Evolutionary conservation across 2,797 vertebrate genomes (phyloP).

Genomic region (Hyperoplus lanceolatus): DNA sequence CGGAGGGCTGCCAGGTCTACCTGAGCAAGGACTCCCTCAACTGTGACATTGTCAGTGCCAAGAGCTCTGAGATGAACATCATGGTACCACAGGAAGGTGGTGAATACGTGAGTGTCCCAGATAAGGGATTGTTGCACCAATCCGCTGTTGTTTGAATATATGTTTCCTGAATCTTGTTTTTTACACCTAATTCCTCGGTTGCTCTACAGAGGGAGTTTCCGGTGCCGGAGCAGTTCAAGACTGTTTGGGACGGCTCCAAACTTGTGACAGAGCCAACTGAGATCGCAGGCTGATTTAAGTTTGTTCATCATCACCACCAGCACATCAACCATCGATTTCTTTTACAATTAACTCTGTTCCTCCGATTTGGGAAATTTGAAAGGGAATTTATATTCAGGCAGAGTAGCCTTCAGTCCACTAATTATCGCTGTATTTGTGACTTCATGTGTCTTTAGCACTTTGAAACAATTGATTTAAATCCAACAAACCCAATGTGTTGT

Average conservation of each 20-base stretch:
- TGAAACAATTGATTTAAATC: slow-evolving; percentile 39
- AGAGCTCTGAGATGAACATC: slow-evolving; percentile 98
- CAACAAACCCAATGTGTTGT: slow-evolving; percentile 2
- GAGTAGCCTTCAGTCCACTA: slow-evolving; percentile 17
- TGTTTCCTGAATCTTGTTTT: slow-evolving; percentile 1
- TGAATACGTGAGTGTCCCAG: slow-evolving; percentile 91
- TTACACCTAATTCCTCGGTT: slow-evolving; percentile 3
- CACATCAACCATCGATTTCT: background rate
- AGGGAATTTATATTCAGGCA: slow-evolving; percentile 21
- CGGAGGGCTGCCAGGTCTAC: slow-evolving; percentile 98
- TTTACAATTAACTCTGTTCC: background rate
- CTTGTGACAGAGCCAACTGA: slow-evolving; percentile 96
- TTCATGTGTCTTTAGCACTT: slow-evolving; percentile 50
- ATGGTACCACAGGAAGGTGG: slow-evolving; percentile 91
- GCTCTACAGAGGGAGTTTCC: slow-evolving; percentile 94
- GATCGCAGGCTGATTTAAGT: slow-evolving; percentile 90
- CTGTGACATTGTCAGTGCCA: slow-evolving; percentile 97
- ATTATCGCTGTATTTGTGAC: slow-evolving; percentile 32
- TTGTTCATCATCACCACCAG: background rate
- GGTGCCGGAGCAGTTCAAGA: slow-evolving; percentile 98
- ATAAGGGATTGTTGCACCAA: background rate
- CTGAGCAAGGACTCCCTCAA: slow-evolving; percentile 91
- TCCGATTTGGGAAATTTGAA: slow-evolving; percentile 20
- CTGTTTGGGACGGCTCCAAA: slow-evolving; percentile 94
- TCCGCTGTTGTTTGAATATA: background rate